Conservation (phyloP, 2,797 vertebrate genomes). For the Diceros bicornis region DNA sequence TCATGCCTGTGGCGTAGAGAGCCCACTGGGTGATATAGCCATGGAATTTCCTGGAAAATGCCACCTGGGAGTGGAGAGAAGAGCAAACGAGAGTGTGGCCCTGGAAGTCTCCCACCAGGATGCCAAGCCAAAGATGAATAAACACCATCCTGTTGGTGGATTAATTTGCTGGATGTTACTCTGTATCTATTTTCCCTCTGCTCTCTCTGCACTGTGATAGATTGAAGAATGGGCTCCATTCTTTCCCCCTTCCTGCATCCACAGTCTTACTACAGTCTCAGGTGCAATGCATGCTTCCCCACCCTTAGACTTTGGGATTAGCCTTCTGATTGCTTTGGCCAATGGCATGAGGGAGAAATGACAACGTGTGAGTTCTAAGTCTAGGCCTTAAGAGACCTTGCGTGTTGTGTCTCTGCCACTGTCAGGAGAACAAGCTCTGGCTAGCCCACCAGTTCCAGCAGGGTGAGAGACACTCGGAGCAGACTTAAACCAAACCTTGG, state of each 20-base stretch:
- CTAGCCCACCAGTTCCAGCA: neutral
- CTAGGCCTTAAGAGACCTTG: neutral
- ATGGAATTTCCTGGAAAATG: neutral
- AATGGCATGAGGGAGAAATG: neutral
- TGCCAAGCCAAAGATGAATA: neutral
- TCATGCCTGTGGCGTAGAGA: neutral
- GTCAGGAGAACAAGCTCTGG: neutral
- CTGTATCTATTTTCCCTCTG: neutral
- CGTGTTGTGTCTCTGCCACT: neutral
- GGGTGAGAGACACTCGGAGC: neutral
- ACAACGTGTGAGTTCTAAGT: neutral
- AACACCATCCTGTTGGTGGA: neutral
- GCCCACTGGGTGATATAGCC: neutral
- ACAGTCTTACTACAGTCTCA: too few species aligned
- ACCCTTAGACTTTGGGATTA: neutral
- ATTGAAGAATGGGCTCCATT: neutral
- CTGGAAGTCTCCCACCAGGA: neutral
- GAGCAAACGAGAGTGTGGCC: neutral
- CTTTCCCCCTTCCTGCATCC: neutral
- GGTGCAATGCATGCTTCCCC: too few species aligned
- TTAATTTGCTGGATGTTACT: neutral
- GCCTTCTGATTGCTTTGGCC: neutral
- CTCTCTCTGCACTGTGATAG: neutral
- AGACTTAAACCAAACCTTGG: neutral
- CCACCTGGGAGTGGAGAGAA: neutral